Evolutionary conservation across 2,113 vertebrate genomes (phyloP), one percentile per base, ranked within the genome.

Genomic region (Herpetotheres cachinnans): DNA sequence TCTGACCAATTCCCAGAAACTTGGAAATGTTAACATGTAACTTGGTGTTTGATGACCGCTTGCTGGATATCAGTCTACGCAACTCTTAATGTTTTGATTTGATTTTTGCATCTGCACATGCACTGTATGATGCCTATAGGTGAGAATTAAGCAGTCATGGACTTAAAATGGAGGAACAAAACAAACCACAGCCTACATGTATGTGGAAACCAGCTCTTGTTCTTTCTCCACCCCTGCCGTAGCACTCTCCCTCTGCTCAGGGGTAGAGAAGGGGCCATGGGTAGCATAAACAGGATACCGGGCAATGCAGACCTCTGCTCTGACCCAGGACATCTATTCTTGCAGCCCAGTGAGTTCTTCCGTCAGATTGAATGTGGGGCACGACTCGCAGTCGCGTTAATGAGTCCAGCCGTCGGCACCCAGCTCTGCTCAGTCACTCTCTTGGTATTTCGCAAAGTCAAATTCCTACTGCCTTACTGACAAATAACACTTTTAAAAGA

Each of bases 131-230:
- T 27, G 10, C 62, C 49, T 18, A 2, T 30, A 3, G 86, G 21
- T 56, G 55, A n/a, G n/a, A 82, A 47, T 16, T 47, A 8, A n/a
- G 17, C 58, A 47, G 13, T 2, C 4, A 0, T 15, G 52, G 47
- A 12, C 40, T 89, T 52, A 55, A 76, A 82, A 4, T 21, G 21
- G 52, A 62, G 54, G 11, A 17, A 38, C 10, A 27, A 56, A 61
- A 34, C 7, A 7, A 74, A 34, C 36, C 3, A 3, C 24, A 9
- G 40, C 10, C 34, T n/a, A 10, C 11, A 6, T 0, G 0, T 14
- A 7, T 8, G 42, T 67, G 55, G 52, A 59, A 24, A 34, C 0
- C 0, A 0, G 8, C 36, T 90, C 70, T 63, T 0, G 6, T 3
- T 56, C 8, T 77, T 54, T 34, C 13, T 72, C 30, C 62, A 66